Evolutionary conservation across 2,888 invertebrate species (phyloP), one percentile per base, ranked within the genome.

Genomic region (Agonopterix arenella): DNA sequence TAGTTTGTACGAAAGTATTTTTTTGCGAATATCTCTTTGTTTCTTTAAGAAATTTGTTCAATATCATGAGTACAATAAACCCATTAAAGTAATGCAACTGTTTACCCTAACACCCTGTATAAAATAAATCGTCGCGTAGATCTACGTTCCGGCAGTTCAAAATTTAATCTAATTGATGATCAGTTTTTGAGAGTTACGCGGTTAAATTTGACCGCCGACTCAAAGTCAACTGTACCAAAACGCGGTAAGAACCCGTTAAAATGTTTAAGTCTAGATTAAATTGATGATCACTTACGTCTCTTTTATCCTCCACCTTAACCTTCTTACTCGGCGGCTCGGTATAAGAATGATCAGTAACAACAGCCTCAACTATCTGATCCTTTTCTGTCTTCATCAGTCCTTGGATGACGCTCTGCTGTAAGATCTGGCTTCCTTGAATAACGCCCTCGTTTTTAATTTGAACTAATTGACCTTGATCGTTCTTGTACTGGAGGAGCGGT

Each of bases 271-370:
- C n/a, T n/a, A n/a, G n/a, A n/a, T n/a, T n/a, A 18, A 18, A 18
- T 18, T 28, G 28, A 28, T 28, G 5, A 28, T 28, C 50, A 66
- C 69, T 49, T 46, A 84, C 84, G 65, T 84, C 81, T 53, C 64
- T 60, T 48, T 79, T 84, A 0, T 84, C 83, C 4, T 88, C 88
- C 2, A 74, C 36, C 54, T 84, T 89, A 0, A 57, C n/a, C 55
- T 81, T 88, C 68, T 89, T 89, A 18, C 36, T 43, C 3, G 85
- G 82, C 1, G 88, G 88, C 49, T 88, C 89, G 0, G 76, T 80
- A 49, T 85, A 86, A 10, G 84, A 78, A 50, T 85, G 85, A 47
- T 86, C 86, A 0, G 73, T 68, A 0, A 71, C 73, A 5, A 80
- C 74, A 0, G 67, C 62, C 1, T 85, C 85, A 0, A 65, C 61